phyloP scores from a whole-genome alignment of 2,113 vertebrate species.

The Oreamnos americanus region DNA sequence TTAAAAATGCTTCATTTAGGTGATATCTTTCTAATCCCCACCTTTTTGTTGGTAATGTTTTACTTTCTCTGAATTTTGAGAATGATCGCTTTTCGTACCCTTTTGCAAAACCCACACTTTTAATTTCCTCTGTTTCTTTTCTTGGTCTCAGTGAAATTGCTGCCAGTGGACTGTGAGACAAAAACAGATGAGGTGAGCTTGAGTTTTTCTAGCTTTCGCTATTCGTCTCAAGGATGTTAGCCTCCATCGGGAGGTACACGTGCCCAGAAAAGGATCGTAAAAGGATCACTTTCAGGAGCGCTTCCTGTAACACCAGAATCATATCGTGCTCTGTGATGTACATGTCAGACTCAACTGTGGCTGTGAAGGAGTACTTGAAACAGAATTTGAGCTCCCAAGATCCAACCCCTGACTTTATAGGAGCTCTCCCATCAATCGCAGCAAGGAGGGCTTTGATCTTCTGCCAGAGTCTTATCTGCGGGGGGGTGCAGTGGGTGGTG shows the following conservation, averaged over 20 bases:
- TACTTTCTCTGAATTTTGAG: not conserved
- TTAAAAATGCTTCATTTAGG: not conserved
- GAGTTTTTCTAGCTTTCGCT: constrained; percentile 51
- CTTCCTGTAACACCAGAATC: constrained; percentile 30
- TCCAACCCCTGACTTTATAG: constrained; percentile 40
- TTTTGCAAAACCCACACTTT: not conserved
- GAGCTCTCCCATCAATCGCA: not conserved
- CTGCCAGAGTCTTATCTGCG: not conserved
- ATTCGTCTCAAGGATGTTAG: not conserved
- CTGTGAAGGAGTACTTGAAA: constrained; percentile 45
- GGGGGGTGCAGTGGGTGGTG: not conserved
- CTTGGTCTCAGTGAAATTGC: constrained; percentile 81
- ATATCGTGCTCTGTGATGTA: constrained; percentile 33
- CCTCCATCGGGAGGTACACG: constrained; percentile 45
- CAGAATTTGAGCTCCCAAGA: constrained; percentile 53
- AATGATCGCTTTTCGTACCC: not conserved
- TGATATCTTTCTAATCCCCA: not conserved
- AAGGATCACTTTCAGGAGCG: constrained; percentile 8
- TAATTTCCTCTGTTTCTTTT: constrained; percentile 66
- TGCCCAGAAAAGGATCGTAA: constrained; percentile 16
- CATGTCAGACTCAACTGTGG: constrained; percentile 39
- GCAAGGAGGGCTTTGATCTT: constrained; percentile 32
- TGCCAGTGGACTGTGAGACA: constrained; percentile 83
- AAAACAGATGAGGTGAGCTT: constrained; percentile 82
- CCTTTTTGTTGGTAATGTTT: not conserved